Percentiles rank a stretch among this genome's conserved stretches.
phyloP scores from a whole-genome alignment of 2,113 vertebrate species.

The Limnothrissa miodon region DNA sequence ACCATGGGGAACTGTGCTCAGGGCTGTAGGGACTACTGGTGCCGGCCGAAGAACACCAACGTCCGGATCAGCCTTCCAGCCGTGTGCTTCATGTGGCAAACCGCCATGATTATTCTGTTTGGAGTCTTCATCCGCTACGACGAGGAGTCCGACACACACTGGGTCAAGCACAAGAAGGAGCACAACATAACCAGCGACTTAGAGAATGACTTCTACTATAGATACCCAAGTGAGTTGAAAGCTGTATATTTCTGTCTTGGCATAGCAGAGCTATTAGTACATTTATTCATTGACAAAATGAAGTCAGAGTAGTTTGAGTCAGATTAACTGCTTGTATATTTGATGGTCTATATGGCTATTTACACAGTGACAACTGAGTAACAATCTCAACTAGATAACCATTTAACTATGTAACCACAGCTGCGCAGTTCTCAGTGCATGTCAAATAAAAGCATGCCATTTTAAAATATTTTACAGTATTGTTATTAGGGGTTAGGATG shows the following conservation, averaged over 20 bases:
- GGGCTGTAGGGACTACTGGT: slow-evolving; percentile 33
- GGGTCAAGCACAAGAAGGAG: slow-evolving; percentile 53
- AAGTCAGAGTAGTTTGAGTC: background rate
- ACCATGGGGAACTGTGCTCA: slow-evolving; percentile 65
- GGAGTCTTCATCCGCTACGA: slow-evolving; percentile 87
- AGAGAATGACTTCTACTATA: slow-evolving; percentile 95
- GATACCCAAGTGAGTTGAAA: slow-evolving; percentile 92
- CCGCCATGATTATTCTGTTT: slow-evolving; percentile 85
- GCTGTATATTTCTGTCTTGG: background rate
- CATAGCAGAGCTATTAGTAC: background rate
- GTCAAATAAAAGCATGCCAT: too few relatives aligned
- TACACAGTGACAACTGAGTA: too few relatives aligned
- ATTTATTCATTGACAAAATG: background rate
- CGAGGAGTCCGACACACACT: slow-evolving; percentile 70
- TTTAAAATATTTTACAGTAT: too few relatives aligned
- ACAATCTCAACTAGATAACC: too few relatives aligned
- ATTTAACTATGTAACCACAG: too few relatives aligned
- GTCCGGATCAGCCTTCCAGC: slow-evolving; percentile 82
- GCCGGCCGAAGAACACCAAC: slow-evolving; percentile 73
- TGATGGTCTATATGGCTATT: too few relatives aligned
- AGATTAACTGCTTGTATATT: too few relatives aligned
- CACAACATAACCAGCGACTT: slow-evolving; percentile 78
- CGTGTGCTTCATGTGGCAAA: slow-evolving; percentile 83
- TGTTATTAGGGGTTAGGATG: too few relatives aligned
- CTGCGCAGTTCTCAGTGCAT: too few relatives aligned